Base-by-base conservation (phyloP, 2,113 vertebrate genomes). In the Oreochromis aureus region DNA sequence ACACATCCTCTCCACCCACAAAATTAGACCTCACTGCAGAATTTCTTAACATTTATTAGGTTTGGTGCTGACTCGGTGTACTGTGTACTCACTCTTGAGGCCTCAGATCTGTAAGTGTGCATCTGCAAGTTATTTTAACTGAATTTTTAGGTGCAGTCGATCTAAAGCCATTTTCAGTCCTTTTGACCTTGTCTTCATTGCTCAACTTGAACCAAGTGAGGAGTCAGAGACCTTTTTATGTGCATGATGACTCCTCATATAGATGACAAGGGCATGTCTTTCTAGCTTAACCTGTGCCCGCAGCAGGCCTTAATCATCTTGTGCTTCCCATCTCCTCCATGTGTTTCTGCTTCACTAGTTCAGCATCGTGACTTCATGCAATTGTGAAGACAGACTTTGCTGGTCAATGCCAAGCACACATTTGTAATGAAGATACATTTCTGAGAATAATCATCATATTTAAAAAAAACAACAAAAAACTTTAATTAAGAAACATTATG, bases 241-340 rank as follows among this genome's bases (percentile, higher is more conserved):
- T 79, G 19, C 55, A 79, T 16, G 71, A 85, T 88, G 87, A 89
- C 59, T 94, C 87, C 53, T 86, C 39, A 80, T 86, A 61, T 63
- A 58, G 55, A 92, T 87, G 85, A 83, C 87, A 89, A 86, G 85
- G 82, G 27, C 84, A 46, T 39, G 18, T 44, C 73, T 27, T 80
- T 82, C 22, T 10, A 55, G 36, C 84, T 66, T 80, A 88, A 83
- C 84, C 86, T 83, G 30, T 4, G 83, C 90, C 89, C 55, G 46
- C 2, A 18, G 86, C 89, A 32, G 63, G 10, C 27, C 85, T 82
- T 85, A 87, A 83, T 92, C 91, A 90, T 91, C 85, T 22, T 48
- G 44, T 32, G 88, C 83, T 63, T 84, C 30, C 27, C 59, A 39
- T 82, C 48, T 82, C 83, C 2, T 73, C 56, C 61, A 41, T 82